Evolutionary conservation across 2,113 vertebrate genomes (phyloP), one percentile per base, ranked within the genome.

Genomic region (Tragulus kanchil): DNA sequence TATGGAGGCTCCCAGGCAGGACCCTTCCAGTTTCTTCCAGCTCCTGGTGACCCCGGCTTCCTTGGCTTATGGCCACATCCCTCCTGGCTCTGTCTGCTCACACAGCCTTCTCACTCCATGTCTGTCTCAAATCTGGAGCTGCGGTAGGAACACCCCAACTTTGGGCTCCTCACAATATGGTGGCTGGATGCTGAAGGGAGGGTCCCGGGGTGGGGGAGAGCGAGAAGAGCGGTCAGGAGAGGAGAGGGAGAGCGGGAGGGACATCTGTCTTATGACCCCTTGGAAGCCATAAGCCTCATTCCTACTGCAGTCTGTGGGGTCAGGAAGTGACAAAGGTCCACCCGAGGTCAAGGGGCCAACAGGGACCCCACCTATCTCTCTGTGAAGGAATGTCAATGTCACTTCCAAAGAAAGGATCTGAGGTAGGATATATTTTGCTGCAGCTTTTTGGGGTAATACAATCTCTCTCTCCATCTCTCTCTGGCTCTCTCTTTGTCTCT

Each of bases 91-190:
- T 69, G 62, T 54, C 50, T 6, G 10, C 85, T 36, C 21, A 0
- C 9, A 1, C 1, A 6, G 21, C 31, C 58, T 17, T 90, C 75
- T 48, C 36, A 4, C 28, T 3, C 17, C 16, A 19, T 3, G 13
- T 83, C 64, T 26, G 48, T 28, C 59, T 83, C 54, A 59, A 6
- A 59, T 14, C 52, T 58, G 78, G 52, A 1, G 13, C 64, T 17
- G 54, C 21, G 0, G n/a, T 58, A 10, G 14, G 64, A 10, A n/a
- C 36, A 17, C n/a, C 64, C 4, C 8, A 2, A 1, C 2, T 48
- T 14, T 15, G 77, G 50, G 36, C 3, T 31, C 26, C 50, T 58
- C 77, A 16, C 52, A 16, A 4, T 13, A 0, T 3, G 13, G 19
- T 1, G 6, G 19, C 36, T 6, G 19, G 78, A 12, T 50, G n/a